Percentiles rank a stretch among this genome's conserved stretches.
These are phyloP conservation scores for Phoenicopterus ruber DNA, from an alignment of 2,113 vertebrate genomes.

Conservation along the genomic window DNA sequence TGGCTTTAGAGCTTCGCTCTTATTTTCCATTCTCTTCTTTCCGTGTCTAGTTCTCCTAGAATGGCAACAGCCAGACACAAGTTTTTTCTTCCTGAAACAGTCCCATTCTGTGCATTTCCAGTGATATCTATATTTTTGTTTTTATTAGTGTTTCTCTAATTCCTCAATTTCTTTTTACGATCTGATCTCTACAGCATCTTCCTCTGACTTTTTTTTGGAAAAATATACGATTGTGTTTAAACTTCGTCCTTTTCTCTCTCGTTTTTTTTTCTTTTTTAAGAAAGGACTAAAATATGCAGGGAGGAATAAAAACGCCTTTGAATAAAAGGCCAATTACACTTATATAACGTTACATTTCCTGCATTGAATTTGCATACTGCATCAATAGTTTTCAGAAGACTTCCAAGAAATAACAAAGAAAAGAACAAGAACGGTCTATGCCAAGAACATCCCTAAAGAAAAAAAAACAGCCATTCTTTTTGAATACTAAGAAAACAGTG, in stretches of 20 bases:
- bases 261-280: neutral
- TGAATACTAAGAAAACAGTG: slow-evolving; percentile 62
- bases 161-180: neutral
- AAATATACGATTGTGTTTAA: neutral
- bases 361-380: slow-evolving; percentile 54
- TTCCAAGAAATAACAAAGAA: slow-evolving; percentile 61
- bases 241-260: neutral
- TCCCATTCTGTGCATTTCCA: neutral
- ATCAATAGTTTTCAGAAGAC: slow-evolving; percentile 60
- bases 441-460: slow-evolving; percentile 69
- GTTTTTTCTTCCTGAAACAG: neutral
- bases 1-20: neutral
- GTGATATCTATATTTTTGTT: neutral
- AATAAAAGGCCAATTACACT: slow-evolving; percentile 41
- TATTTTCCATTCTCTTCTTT: slow-evolving; percentile 21
- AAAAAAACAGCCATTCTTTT: slow-evolving; percentile 60
- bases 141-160: neutral
- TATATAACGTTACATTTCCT: slow-evolving; percentile 26
- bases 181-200: neutral
- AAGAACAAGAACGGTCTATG: slow-evolving; percentile 26
- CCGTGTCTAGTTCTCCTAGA: neutral
- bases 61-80: neutral
- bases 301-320: slow-evolving; percentile 7
- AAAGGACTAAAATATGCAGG: neutral
- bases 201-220: neutral